Conservation (phyloP, 2,888 invertebrate species). For the Eupithecia dodoneata region DNA sequence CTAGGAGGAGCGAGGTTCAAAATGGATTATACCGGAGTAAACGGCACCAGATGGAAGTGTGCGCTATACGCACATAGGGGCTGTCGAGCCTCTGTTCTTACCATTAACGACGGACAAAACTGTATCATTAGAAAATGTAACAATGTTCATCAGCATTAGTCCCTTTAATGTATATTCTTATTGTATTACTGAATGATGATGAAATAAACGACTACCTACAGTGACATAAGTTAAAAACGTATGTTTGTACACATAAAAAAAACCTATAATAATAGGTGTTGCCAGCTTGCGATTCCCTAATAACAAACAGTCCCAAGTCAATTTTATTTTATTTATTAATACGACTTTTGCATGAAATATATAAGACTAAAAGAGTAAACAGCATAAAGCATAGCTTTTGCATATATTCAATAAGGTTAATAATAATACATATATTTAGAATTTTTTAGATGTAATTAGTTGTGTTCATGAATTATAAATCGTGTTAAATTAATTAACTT, state of each 20-base stretch:
- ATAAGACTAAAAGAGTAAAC: too few species aligned
- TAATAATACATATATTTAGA: not conserved
- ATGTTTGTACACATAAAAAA: not conserved
- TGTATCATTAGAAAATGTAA: not conserved
- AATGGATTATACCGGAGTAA: not conserved
- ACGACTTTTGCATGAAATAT: too few species aligned
- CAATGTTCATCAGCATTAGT: constrained; percentile 5
- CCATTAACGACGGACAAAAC: not conserved
- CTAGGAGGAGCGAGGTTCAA: not conserved
- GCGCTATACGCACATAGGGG: not conserved
- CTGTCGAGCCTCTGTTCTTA: constrained; percentile 1
- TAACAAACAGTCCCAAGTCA: too few species aligned
- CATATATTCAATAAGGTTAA: not conserved
- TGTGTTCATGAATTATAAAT: not conserved
- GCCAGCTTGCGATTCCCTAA: too few species aligned
- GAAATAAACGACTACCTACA: too few species aligned
- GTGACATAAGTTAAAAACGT: too few species aligned
- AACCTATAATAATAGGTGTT: too few species aligned
- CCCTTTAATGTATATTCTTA: not conserved
- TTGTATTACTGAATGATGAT: too few species aligned
- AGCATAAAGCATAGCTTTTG: too few species aligned
- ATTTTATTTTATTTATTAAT: too few species aligned
- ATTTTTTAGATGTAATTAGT: not conserved
- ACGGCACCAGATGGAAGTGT: constrained; percentile 10
- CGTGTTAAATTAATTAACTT: too few species aligned